phyloP scores from a whole-genome alignment of 2,113 vertebrate species.

The Marmota flaviventris region DNA sequence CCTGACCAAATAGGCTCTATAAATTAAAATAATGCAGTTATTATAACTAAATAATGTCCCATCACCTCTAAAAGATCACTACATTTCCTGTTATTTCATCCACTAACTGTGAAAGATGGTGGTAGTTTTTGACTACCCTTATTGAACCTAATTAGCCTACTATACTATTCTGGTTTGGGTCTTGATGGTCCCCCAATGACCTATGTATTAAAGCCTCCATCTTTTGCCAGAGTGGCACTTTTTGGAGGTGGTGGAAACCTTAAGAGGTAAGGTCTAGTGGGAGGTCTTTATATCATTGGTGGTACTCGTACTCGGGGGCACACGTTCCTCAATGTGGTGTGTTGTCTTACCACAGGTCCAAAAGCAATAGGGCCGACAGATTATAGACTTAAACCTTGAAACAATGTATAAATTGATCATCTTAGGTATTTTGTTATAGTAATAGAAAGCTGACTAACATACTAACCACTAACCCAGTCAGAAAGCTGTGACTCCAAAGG shows the following conservation, averaged over 20 bases:
- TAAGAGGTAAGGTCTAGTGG: not conserved
- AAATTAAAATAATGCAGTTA: not conserved
- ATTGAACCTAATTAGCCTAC: not conserved
- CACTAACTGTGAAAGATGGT: not conserved
- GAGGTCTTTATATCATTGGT: not conserved
- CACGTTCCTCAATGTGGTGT: not conserved
- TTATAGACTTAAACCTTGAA: not conserved
- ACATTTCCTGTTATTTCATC: not conserved
- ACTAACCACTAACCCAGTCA: not conserved
- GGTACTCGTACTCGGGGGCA: too few relatives aligned
- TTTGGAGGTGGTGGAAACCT: too few relatives aligned
- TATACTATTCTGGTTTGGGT: not conserved
- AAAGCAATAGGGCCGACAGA: too few relatives aligned
- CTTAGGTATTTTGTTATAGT: not conserved
- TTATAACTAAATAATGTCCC: not conserved
- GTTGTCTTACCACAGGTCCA: not conserved
- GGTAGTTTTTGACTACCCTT: not conserved
- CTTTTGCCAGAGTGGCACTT: not conserved
- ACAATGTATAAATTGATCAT: not conserved
- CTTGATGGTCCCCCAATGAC: not conserved
- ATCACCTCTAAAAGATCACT: not conserved
- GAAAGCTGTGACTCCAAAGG: not conserved
- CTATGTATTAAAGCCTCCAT: not conserved
- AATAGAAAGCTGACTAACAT: not conserved
- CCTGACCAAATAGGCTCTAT: not conserved